These are phyloP conservation scores for Saccopteryx bilineata DNA, from an alignment of 2,113 vertebrate genomes.

Conservation along the genomic window DNA sequence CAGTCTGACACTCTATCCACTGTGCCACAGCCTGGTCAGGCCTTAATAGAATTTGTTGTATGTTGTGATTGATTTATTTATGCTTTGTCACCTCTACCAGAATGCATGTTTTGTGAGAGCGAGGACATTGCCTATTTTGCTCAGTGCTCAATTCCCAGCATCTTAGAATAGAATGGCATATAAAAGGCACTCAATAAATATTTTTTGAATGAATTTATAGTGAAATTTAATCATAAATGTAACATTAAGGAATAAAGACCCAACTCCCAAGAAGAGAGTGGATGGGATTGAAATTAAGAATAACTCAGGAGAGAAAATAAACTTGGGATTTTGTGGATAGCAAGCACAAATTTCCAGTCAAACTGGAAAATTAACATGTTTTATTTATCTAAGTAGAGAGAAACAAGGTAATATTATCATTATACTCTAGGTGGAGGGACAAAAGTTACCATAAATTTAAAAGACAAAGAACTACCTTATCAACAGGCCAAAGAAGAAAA, in stretches of 20 bases:
- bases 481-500: background rate
- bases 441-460: background rate
- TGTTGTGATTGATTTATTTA: background rate
- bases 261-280: background rate
- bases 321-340: background rate
- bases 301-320: slow-evolving; percentile 45
- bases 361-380: slow-evolving; percentile 24
- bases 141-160: background rate
- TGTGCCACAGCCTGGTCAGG: too few species aligned
- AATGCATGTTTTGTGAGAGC: background rate
- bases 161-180: background rate
- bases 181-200: background rate
- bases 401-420: background rate
- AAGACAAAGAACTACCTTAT: background rate
- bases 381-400: background rate
- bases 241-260: background rate
- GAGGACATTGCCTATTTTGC: background rate
- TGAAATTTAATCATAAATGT: slow-evolving; percentile 46
- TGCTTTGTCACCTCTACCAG: background rate
- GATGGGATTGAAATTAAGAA: slow-evolving; percentile 38
- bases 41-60: background rate
- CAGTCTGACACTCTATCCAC: too few species aligned
- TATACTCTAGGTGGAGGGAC: background rate
- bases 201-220: background rate
- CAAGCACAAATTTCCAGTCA: slow-evolving; percentile 16